Conservation (phyloP, 1,140 invertebrate species). For the Zaprionus capensis region DNA sequence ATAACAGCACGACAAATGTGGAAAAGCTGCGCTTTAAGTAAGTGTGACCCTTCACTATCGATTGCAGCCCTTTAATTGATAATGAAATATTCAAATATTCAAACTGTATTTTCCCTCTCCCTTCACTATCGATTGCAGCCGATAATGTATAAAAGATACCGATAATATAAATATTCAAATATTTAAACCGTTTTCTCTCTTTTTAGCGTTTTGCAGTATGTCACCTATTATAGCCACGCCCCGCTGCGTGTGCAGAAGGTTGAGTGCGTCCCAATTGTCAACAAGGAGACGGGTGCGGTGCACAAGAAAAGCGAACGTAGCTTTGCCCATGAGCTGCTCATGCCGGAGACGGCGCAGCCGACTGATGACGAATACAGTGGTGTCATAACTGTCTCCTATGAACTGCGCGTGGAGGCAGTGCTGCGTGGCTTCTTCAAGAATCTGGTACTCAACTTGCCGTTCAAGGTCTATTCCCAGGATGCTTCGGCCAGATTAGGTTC, state of each 20-base stretch:
- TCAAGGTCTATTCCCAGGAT: constrained; percentile 76
- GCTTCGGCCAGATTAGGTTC: constrained; percentile 38
- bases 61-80: not conserved
- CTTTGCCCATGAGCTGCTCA: constrained; percentile 77
- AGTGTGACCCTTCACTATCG: constrained; percentile 12
- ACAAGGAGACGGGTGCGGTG: constrained; percentile 79
- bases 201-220: constrained; percentile 58
- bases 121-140: too few species aligned
- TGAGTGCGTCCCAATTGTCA: constrained; percentile 72
- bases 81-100: not conserved
- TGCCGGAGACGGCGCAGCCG: constrained; percentile 72
- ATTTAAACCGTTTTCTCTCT: not conserved
- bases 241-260: constrained; percentile 72
- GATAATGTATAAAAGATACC: not conserved
- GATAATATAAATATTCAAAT: too few species aligned
- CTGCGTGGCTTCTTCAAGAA: constrained; percentile 82
- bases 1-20: constrained; percentile 79
- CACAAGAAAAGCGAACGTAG: constrained; percentile 80
- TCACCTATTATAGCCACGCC: constrained; percentile 76
- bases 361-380: constrained; percentile 70
- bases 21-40: constrained; percentile 78
- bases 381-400: constrained; percentile 78
- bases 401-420: constrained; percentile 79
- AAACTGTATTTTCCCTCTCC: too few species aligned
- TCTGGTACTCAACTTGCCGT: constrained; percentile 74